Evolutionary conservation across 2,797 vertebrate species (phyloP).

Genomic region (Heterohyrax brucei): DNA sequence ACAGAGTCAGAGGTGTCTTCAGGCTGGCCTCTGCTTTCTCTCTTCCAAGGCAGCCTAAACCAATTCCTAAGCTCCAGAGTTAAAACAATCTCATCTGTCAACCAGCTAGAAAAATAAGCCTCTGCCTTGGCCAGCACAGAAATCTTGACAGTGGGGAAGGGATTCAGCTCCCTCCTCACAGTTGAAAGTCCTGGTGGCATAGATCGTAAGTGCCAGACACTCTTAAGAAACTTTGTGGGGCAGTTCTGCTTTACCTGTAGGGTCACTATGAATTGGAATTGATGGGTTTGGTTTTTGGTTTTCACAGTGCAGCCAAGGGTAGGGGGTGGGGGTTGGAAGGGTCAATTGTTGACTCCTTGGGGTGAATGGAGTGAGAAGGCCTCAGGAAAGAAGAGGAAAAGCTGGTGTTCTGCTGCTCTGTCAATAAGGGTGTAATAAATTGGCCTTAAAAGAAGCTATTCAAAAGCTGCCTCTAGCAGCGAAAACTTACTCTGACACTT

Average conservation of each 20-base stretch:
- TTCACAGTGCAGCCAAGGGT: not conserved
- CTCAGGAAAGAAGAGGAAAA: not conserved
- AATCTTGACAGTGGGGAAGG: slow-evolving; percentile 11
- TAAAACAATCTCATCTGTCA: slow-evolving; percentile 51
- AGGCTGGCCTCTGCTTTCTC: not conserved
- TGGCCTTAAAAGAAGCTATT: slow-evolving; percentile 5
- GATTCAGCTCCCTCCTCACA: not conserved
- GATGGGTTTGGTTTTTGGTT: too few species aligned
- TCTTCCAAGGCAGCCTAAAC: slow-evolving; percentile 20
- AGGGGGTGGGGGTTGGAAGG: not conserved
- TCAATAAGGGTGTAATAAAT: not conserved
- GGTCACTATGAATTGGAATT: too few species aligned
- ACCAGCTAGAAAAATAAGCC: slow-evolving; percentile 53
- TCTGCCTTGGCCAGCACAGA: slow-evolving; percentile 23
- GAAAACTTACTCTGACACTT: not conserved
- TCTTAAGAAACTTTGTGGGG: too few species aligned
- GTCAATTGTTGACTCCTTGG: not conserved
- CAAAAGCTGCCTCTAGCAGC: not conserved
- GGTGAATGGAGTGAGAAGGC: not conserved
- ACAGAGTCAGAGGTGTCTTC: slow-evolving; percentile 8
- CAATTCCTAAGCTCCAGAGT: slow-evolving; percentile 1
- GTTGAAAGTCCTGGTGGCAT: too few species aligned
- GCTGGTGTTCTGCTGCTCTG: not conserved
- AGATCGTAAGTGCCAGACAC: too few species aligned
- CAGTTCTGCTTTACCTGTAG: too few species aligned